Percentiles rank a stretch among this genome's conserved stretches.
phyloP scores from a whole-genome alignment of 2,113 vertebrate genomes.

The Istiophorus platypterus region DNA sequence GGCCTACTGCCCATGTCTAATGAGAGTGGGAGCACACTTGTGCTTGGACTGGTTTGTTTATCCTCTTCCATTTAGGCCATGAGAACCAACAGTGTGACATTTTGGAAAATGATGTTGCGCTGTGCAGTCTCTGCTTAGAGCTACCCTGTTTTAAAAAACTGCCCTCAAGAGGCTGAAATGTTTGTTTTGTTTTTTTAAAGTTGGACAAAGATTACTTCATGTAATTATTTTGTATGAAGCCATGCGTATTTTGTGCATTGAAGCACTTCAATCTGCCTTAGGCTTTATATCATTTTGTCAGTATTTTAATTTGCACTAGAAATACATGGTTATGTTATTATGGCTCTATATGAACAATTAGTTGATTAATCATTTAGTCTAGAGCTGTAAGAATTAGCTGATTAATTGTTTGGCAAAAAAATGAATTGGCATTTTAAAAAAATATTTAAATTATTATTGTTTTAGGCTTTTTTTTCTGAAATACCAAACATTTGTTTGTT shows the following conservation, averaged over 20 bases:
- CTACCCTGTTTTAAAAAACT: not conserved
- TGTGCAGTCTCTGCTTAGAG: not conserved
- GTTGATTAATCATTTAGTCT: not conserved
- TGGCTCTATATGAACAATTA: not conserved
- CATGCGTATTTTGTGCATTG: not conserved
- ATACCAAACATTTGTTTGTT: too few relatives aligned
- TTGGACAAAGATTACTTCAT: not conserved
- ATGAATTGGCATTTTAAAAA: too few relatives aligned
- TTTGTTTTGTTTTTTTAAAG: not conserved
- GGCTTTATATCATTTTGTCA: not conserved
- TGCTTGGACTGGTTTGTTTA: constrained; percentile 43
- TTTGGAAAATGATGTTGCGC: not conserved
- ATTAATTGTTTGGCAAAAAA: not conserved
- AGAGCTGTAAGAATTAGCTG: not conserved
- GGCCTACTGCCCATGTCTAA: constrained; percentile 33
- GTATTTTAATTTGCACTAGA: not conserved
- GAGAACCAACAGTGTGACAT: not conserved
- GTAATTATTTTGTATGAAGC: constrained; percentile 26
- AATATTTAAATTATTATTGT: too few relatives aligned
- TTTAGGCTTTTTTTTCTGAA: too few relatives aligned
- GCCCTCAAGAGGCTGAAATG: not conserved
- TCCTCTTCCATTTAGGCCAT: not conserved
- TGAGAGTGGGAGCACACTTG: constrained; percentile 18
- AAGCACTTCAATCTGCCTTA: not conserved
- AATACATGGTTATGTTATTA: not conserved